Base-by-base conservation (phyloP, 2,113 vertebrate genomes). In the Strix aluco region DNA sequence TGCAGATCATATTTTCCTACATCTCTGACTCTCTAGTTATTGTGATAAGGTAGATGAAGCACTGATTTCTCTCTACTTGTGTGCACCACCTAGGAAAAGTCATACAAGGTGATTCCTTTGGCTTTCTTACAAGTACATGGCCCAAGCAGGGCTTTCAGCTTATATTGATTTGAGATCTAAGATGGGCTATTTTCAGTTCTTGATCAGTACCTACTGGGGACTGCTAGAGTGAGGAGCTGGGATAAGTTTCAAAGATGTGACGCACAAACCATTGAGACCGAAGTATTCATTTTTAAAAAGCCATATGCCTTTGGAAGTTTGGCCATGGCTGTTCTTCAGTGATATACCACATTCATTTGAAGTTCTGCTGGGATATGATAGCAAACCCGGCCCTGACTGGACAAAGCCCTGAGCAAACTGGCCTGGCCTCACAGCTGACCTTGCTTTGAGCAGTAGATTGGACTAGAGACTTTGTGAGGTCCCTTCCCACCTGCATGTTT, bases 261-360 rank as follows among this genome's bases (percentile, higher is more conserved):
- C 89, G 46, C 69, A 84, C 62, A 65, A 92, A 90, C 40, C 13
- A 81, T 46, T 13, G 49, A 84, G 81, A 91, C 3, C 0, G 5
- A 94, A 85, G 15, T 57, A 61, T 65, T 77, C 85, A 67, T 83
- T 82, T 96, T 90, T 69, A 19, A 88, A 90, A 93, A 67, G 65
- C 25, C 59, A 4, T 42, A 32, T 57, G n/a, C 79, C 71, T 83
- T 78, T 94, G 44, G 29, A 95, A 91, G 47, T 80, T 67, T 38
- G 34, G 16, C 40, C 40, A 74, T 29, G 17, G 54, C 54, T 92
- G 54, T 66, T 86, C 70, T 81, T 77, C 88, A 84, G 81, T 83
- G 82, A 80, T 38, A 58, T 21, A 61, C 57, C 42, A 63, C 44
- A 46, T 66, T 44, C 29, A 19, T 89, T 80, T 9, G 4, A 85